These are phyloP conservation scores for Brachionus calyciflorus DNA, from an alignment of 1,140 invertebrate species.

Conservation along the genomic window DNA sequence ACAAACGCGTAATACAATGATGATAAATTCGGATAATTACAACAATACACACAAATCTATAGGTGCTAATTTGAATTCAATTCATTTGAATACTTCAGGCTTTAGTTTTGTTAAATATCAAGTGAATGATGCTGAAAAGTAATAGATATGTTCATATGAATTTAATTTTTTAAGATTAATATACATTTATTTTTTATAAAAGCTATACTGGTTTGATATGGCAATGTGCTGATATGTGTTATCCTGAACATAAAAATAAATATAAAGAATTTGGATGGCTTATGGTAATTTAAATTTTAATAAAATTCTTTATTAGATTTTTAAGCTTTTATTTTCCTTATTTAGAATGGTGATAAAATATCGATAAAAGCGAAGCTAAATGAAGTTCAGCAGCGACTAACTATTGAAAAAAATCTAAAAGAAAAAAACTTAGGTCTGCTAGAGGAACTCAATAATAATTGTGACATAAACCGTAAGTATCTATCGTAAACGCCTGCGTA, in stretches of 20 bases:
- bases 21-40: no score
- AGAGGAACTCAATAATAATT: neutral
- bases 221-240: slow-evolving; percentile 46
- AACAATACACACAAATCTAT: neutral
- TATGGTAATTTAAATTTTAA: neutral
- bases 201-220: slow-evolving; percentile 39
- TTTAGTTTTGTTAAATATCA: no score
- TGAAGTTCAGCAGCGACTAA: slow-evolving; percentile 35
- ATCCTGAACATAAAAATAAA: slow-evolving; percentile 29
- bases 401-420: slow-evolving; percentile 20
- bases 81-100: neutral
- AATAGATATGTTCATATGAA: neutral
- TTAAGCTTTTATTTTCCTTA: slow-evolving; percentile 1
- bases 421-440: neutral
- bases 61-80: neutral
- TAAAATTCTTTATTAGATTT: neutral
- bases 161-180: neutral
- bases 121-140: no score
- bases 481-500: no score
- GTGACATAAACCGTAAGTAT: neutral
- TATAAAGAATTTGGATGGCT: slow-evolving; percentile 18
- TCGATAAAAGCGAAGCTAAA: slow-evolving; percentile 13
- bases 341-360: slow-evolving; percentile 42
- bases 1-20: neutral
- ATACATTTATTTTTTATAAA: neutral